Base-by-base conservation (phyloP, 2,113 vertebrate species). In the Phyllostomus hastatus region DNA sequence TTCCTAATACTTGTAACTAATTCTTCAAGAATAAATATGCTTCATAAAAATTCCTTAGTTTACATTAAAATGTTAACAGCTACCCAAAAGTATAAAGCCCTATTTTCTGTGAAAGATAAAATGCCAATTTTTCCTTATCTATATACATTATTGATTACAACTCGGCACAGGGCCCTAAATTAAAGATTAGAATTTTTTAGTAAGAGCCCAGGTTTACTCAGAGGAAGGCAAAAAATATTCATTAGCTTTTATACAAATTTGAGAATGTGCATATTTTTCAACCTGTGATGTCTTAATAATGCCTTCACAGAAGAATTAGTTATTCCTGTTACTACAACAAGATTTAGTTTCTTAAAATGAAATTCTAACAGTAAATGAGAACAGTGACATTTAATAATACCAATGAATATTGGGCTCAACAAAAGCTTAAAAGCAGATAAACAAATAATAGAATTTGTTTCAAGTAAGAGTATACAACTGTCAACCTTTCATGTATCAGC, bases 331-430 rank as follows among this genome's bases (percentile, higher is more conserved):
- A 64, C 79, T 93, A 95, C 43, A 88, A 92, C 92, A 75, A 95
- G 57, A 90, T 81, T 93, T 95, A 87, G 50, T 93, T 79, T 95
- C 73, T 91, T 79, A 96, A 95, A 94, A 96, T 92, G 52, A 93
- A 97, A 91, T 84, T 67, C 67, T 90, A 96, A 92, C 67, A 73
- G 22, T 95, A 91, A 90, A 79, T 72, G 70, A 91, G 69, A 90
- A 90, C 80, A 82, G 50, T 88, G 85, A 90, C 67, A 93, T 73
- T 92, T 88, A 94, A 67, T 70, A 97, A 73, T 75, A 94, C 22
- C 81, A 88, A 35, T 33, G 52, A 94, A 94, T 35, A 28, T 17
- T 82, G 87, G 52, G 54, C 88, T 95, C 85, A 96, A 88, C 88
- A 88, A 76, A 90, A 96, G 48, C 66, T 82, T 92, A 95, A 92